Evolutionary conservation across 2,888 invertebrate species (phyloP), one percentile per base, ranked within the genome.

Genomic region (Drosophila sordidula): DNA sequence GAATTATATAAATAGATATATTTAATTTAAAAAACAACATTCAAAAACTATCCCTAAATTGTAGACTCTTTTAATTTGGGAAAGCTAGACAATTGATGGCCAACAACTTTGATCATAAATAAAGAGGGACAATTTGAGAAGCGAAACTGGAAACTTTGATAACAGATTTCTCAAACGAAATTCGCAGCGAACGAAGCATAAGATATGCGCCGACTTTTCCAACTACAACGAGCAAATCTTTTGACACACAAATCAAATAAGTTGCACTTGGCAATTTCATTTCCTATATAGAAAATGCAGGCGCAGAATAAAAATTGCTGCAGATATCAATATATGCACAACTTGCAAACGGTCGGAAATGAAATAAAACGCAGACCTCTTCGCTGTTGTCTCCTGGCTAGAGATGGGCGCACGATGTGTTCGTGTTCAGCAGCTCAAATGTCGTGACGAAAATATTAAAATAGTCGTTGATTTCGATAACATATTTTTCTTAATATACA

Each of bases 191-290:
- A 61, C 38, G n/a, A n/a, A n/a, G n/a, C n/a, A n/a, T n/a, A n/a
- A n/a, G n/a, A n/a, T n/a, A n/a, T n/a, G 44, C 26, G 11, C 9
- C 14, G 9, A 36, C 11, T 26, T 12, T 36, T 25, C 11, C 18
- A 25, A 46, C 50, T 29, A 4, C 16, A 9, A 34, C 16, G 1
- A 18, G 36, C 16, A 8, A n/a, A 47, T 18, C 26, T 16, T 34
- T 58, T 49, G 14, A 16, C 26, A 52, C 69, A 57, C 68, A 71
- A 76, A 62, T 76, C 65, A 78, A 62, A 73, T 65, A 70, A 65
- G 65, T 74, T 73, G 55, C 54, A 56, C 46, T 67, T 64, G 61
- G 46, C 52, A 68, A 44, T 51, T 42, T 34, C 49, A 70, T 66
- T 78, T 69, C 63, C 61, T 36, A 47, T 58, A 65, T 55, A 70